Conservation (phyloP, 2,113 vertebrate genomes). For the Micronycteris hirsuta region DNA sequence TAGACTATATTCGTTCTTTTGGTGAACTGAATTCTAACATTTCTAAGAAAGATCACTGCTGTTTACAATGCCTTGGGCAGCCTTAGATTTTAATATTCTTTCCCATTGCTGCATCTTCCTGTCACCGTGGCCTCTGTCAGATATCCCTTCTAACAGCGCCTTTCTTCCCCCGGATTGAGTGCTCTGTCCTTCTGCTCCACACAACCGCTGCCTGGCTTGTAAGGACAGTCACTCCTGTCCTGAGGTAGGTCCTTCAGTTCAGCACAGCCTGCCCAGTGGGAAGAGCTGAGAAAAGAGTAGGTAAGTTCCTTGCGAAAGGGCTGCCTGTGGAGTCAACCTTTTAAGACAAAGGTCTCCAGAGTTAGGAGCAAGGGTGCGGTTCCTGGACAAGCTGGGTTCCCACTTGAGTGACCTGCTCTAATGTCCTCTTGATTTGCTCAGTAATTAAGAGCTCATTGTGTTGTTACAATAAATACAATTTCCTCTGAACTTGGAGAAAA, state of each 20-base stretch:
- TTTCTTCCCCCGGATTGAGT: background rate
- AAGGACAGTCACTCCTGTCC: background rate
- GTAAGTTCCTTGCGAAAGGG: background rate
- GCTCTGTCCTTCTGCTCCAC: background rate
- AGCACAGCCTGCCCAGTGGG: background rate
- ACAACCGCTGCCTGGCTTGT: background rate
- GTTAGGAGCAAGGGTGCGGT: background rate
- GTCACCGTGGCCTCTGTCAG: background rate
- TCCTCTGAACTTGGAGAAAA: background rate
- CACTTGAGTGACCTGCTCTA: background rate
- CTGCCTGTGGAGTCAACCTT: background rate
- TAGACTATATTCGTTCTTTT: background rate
- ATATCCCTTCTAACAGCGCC: background rate
- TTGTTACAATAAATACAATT: background rate
- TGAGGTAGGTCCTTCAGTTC: background rate
- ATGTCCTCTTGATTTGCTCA: background rate
- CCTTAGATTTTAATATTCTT: conserved; percentile 31
- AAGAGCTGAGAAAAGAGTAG: background rate
- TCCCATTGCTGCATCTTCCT: background rate
- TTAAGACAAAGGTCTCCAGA: background rate
- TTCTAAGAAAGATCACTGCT: conserved; percentile 31
- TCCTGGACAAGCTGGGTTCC: background rate
- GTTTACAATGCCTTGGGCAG: conserved; percentile 45
- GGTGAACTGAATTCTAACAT: background rate
- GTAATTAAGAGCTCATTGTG: background rate